Percentiles rank a stretch among this genome's conserved stretches.
Conservation (phyloP, 2,888 invertebrate genomes). For the Lacanobia oleracea region DNA sequence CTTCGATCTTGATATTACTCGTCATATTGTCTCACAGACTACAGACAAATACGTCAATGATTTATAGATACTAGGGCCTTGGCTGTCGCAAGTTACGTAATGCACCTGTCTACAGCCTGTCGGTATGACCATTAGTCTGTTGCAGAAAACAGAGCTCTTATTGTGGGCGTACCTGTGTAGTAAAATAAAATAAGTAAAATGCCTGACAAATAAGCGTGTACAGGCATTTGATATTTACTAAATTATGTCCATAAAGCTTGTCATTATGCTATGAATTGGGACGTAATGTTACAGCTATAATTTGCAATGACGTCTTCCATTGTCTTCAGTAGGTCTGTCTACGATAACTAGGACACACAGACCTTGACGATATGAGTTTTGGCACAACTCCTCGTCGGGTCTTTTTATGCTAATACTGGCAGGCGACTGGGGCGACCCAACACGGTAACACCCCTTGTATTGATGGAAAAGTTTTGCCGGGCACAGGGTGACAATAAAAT, state of each 20-base stretch:
- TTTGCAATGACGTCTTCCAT: slow-evolving; percentile 32
- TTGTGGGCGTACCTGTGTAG: slow-evolving; percentile 17
- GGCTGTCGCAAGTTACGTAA: slow-evolving; percentile 35
- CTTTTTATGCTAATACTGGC: slow-evolving; percentile 60
- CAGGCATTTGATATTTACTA: slow-evolving; percentile 25
- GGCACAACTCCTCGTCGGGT: slow-evolving; percentile 53
- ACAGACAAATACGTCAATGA: slow-evolving; percentile 48
- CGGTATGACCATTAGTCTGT: slow-evolving; percentile 17
- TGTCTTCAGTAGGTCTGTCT: slow-evolving; percentile 38
- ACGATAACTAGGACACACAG: slow-evolving; percentile 52
- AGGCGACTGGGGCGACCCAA: slow-evolving; percentile 35
- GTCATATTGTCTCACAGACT: slow-evolving; percentile 51
- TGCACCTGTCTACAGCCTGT: slow-evolving; percentile 14
- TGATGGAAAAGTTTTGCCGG: slow-evolving; percentile 53
- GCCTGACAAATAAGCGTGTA: slow-evolving; percentile 11
- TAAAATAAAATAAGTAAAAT: no score
- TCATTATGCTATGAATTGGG: slow-evolving; percentile 10
- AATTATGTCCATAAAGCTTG: slow-evolving; percentile 4
- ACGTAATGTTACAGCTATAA: slow-evolving; percentile 8
- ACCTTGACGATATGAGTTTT: slow-evolving; percentile 61
- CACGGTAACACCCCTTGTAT: slow-evolving; percentile 32
- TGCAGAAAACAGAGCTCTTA: slow-evolving; percentile 1
- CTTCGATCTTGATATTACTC: slow-evolving; percentile 44
- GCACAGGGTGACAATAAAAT: slow-evolving; percentile 51
- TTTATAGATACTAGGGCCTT: slow-evolving; percentile 32